phyloP scores from a whole-genome alignment of 1,140 invertebrate species.

The Drosophila kanapiae region DNA sequence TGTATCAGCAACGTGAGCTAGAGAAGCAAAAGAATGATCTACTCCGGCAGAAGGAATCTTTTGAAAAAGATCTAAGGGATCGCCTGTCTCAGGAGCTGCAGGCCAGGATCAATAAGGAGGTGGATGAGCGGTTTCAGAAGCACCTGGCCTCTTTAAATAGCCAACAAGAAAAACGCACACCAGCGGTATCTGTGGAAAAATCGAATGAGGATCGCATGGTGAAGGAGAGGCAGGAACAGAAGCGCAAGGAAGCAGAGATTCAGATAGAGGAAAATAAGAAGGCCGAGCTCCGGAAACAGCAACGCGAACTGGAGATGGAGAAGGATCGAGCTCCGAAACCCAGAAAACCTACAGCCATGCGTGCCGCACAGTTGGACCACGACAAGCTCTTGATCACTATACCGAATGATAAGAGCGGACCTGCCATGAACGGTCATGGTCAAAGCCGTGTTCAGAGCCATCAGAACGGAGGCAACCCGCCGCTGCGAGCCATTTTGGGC shows the following conservation, averaged over 20 bases:
- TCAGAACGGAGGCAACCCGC: constrained; percentile 33
- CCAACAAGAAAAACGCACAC: constrained; percentile 27
- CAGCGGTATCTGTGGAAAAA: constrained; percentile 13
- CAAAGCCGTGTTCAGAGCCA: constrained; percentile 20
- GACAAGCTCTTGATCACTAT: constrained; percentile 22
- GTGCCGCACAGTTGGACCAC: constrained; percentile 6
- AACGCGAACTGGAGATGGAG: neutral
- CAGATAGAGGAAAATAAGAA: neutral
- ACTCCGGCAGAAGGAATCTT: constrained; percentile 2
- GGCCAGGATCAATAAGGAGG: constrained; percentile 6
- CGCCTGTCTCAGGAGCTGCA: neutral
- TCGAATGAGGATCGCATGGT: neutral
- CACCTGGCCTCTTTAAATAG: constrained; percentile 18
- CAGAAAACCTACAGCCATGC: neutral
- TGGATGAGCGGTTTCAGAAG: neutral
- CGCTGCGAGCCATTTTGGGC: constrained; percentile 63
- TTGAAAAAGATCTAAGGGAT: constrained; percentile 1
- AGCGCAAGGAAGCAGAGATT: neutral
- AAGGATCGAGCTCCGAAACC: neutral
- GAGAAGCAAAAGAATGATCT: constrained; percentile 18
- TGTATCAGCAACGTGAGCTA: constrained; percentile 4
- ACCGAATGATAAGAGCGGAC: constrained; percentile 5
- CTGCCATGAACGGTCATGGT: constrained; percentile 13
- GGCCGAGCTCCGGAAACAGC: neutral
- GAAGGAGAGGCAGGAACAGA: constrained; percentile 5